Conservation (phyloP, 2,888 invertebrate species). For the Lapara coniferarum region DNA sequence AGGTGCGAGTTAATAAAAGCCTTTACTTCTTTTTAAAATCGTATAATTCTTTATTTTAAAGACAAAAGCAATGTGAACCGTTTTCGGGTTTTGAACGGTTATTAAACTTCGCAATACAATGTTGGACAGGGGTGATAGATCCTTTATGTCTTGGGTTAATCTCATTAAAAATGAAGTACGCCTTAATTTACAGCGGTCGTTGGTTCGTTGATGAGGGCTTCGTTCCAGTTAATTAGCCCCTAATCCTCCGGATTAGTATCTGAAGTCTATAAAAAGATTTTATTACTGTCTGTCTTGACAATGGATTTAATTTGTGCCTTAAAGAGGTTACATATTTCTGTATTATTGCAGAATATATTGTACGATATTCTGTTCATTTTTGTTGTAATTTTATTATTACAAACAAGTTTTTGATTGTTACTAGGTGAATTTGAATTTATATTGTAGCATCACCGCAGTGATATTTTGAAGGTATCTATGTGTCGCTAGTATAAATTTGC, state of each 20-base stretch:
- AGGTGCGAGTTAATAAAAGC: too few relatives aligned
- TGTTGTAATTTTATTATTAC: not conserved
- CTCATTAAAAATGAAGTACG: conserved; percentile 51
- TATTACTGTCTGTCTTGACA: conserved; percentile 29
- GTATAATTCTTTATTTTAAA: not conserved
- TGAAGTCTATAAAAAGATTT: conserved; percentile 30
- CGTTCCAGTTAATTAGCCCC: conserved; percentile 52
- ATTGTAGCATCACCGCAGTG: too few relatives aligned
- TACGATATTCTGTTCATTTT: not conserved
- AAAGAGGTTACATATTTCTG: conserved; percentile 15
- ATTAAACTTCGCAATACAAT: conserved; percentile 29
- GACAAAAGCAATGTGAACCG: not conserved
- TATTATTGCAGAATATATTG: not conserved
- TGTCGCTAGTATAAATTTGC: too few relatives aligned
- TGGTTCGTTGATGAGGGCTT: conserved; percentile 47
- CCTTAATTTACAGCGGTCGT: conserved; percentile 49
- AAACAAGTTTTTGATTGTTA: too few relatives aligned
- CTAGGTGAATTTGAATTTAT: too few relatives aligned
- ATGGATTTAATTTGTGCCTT: conserved; percentile 17
- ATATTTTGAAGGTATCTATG: too few relatives aligned
- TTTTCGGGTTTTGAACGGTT: not conserved
- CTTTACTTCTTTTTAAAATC: too few relatives aligned
- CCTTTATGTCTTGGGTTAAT: conserved; percentile 38
- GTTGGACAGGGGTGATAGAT: conserved; percentile 34
- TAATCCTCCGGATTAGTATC: conserved; percentile 40